Evolutionary conservation across 2,888 invertebrate genomes (phyloP).

Genomic region (Mesoligia furuncula): DNA sequence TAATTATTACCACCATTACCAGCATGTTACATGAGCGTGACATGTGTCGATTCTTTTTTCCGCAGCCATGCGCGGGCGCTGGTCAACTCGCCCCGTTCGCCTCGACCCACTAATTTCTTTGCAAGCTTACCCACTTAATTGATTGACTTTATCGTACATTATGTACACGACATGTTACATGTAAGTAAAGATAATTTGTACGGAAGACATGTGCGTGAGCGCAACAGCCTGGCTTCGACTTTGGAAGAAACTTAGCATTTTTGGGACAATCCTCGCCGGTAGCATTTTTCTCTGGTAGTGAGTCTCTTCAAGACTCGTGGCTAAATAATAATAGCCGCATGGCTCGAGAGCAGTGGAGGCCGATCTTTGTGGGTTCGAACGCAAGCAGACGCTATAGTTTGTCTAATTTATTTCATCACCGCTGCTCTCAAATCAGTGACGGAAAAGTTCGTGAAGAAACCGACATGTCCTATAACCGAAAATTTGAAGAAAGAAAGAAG

Average conservation of each 20-base stretch:
- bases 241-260: background rate
- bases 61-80: conserved; percentile 14
- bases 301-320: background rate
- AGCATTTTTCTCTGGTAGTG: background rate
- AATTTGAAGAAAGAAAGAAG: too few species aligned
- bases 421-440: too few species aligned
- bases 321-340: background rate
- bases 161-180: conserved; percentile 16
- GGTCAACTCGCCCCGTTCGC: conserved; percentile 48
- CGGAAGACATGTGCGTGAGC: background rate
- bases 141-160: conserved; percentile 34
- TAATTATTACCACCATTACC: conserved; percentile 1
- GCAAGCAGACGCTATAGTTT: too few species aligned
- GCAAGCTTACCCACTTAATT: conserved; percentile 38
- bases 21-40: conserved; percentile 4
- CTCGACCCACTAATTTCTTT: conserved; percentile 62
- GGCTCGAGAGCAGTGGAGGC: too few species aligned
- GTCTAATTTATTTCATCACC: too few species aligned
- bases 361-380: too few species aligned
- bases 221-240: background rate
- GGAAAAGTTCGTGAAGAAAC: too few species aligned
- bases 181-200: background rate
- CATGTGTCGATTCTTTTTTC: conserved; percentile 37
- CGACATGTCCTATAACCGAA: too few species aligned
- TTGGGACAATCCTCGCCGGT: background rate